Conservation (phyloP, 2,113 vertebrate genomes). For the Eptesicus fuscus region DNA sequence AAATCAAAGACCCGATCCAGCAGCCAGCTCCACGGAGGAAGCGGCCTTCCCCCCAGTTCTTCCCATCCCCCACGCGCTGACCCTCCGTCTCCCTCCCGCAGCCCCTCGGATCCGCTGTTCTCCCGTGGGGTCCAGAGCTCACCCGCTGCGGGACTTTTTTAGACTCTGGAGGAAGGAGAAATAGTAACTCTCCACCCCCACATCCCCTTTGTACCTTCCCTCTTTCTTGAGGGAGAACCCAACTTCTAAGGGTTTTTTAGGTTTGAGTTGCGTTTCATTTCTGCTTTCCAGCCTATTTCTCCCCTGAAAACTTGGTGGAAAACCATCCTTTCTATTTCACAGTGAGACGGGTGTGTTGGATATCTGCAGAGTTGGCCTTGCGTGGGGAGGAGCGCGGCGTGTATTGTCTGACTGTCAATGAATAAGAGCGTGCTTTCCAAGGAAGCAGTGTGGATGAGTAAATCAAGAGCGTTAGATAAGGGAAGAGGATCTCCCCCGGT, state of each 20-base stretch:
- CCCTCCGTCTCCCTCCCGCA: neutral
- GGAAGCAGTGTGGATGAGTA: neutral
- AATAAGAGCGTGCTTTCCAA: neutral
- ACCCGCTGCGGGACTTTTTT: neutral
- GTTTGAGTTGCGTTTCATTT: neutral
- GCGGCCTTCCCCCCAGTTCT: neutral
- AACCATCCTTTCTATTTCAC: neutral
- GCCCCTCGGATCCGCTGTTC: neutral
- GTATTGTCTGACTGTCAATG: slow-evolving; percentile 20
- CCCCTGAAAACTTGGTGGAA: slow-evolving; percentile 32
- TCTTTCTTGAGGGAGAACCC: neutral
- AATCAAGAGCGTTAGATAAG: neutral
- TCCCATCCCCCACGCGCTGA: slow-evolving; percentile 47
- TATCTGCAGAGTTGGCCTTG: neutral
- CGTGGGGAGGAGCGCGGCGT: slow-evolving; percentile 44
- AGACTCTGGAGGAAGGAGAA: neutral
- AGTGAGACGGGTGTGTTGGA: slow-evolving; percentile 48
- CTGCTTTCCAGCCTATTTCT: neutral
- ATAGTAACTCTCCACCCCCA: neutral
- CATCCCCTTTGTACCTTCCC: neutral
- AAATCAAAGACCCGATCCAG: neutral
- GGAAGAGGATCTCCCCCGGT: neutral
- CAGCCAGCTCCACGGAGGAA: neutral
- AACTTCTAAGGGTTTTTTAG: neutral
- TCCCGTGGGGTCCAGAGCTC: neutral